phyloP scores from a whole-genome alignment of 2,113 vertebrate species.

The Galbula dea region DNA sequence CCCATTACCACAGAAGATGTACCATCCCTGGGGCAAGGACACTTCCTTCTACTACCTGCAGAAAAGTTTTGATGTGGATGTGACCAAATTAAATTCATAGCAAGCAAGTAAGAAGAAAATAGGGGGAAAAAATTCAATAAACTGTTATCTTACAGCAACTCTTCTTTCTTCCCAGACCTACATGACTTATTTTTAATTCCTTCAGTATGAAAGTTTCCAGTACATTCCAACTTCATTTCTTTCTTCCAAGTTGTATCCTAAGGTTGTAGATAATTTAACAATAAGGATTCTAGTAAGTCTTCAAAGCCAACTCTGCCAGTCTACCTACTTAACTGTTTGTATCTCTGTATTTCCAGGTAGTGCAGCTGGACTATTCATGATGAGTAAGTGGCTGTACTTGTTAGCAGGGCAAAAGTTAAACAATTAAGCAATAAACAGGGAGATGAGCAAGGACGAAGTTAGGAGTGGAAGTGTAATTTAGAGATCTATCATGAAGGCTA shows the following conservation, averaged over 20 bases:
- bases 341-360: neutral
- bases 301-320: neutral
- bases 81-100: neutral
- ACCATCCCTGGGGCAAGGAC: neutral
- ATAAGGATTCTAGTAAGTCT: neutral
- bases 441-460: neutral
- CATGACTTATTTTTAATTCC: neutral
- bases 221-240: neutral
- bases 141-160: neutral
- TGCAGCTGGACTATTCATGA: neutral
- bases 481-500: neutral
- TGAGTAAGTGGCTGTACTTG: neutral
- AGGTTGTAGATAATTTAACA: neutral
- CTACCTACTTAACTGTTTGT: neutral
- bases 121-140: neutral
- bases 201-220: neutral
- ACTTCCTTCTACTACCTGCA: accelerated
- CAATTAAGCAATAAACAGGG: neutral
- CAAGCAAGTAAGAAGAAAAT: neutral
- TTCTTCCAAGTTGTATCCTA: neutral
- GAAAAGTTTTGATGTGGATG: neutral
- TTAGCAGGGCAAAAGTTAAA: slow-evolving; percentile 5
- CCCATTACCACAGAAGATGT: neutral
- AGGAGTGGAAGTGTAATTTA: neutral
- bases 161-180: neutral